Evolutionary conservation across 2,888 invertebrate genomes (phyloP).

Genomic region (Agelastica alni): DNA sequence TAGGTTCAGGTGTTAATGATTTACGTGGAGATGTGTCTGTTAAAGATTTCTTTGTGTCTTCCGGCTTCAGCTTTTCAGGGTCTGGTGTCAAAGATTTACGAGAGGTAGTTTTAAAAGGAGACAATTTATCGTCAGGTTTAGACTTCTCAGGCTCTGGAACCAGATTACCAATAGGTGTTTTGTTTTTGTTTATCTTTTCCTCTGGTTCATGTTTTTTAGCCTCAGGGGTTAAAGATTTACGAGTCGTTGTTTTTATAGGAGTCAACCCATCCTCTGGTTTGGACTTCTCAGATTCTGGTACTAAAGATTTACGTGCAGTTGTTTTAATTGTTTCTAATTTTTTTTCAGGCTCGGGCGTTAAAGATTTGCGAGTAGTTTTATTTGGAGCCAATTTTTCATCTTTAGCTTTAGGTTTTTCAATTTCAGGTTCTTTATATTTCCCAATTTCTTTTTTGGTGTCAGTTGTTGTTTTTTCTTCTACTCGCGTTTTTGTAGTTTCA

Average conservation of each 20-base stretch:
- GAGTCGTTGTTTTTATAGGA: neutral
- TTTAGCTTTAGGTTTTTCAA: slow-evolving; percentile 16
- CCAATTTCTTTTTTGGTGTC: slow-evolving; percentile 35
- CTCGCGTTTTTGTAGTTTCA: slow-evolving; percentile 32
- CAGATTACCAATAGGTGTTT: no score
- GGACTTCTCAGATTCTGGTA: slow-evolving; percentile 31
- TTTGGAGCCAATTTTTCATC: neutral
- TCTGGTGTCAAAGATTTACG: slow-evolving; percentile 1
- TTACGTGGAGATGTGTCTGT: slow-evolving; percentile 5
- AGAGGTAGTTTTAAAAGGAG: neutral
- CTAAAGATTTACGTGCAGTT: slow-evolving; percentile 33
- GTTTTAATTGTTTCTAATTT: slow-evolving; percentile 13
- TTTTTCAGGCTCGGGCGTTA: neutral
- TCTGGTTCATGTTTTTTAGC: slow-evolving; percentile 27
- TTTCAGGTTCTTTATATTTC: slow-evolving; percentile 32
- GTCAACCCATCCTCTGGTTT: neutral
- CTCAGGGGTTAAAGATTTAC: slow-evolving; percentile 42
- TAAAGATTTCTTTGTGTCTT: slow-evolving; percentile 6
- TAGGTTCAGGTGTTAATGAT: slow-evolving; percentile 18
- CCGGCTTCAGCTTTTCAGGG: slow-evolving; percentile 10
- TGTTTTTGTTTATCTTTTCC: slow-evolving; percentile 42
- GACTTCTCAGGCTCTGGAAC: neutral
- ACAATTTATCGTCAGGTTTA: neutral
- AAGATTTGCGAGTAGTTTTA: neutral
- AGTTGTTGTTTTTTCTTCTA: slow-evolving; percentile 36